Evolutionary conservation across 2,888 invertebrate genomes (phyloP).

Genomic region (Choristoneura rosaceana): DNA sequence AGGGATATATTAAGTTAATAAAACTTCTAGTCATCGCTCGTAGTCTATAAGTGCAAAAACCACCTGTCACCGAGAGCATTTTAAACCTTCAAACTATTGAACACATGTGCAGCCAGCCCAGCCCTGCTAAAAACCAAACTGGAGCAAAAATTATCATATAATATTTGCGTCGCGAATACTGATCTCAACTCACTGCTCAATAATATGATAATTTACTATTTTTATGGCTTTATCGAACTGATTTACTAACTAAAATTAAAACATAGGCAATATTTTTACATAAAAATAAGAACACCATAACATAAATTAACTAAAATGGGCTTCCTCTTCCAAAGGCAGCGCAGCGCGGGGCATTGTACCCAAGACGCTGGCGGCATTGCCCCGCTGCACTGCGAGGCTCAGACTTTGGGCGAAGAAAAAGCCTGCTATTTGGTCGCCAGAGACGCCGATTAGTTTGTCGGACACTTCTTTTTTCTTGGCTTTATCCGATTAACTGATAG

Average conservation of each 20-base stretch:
- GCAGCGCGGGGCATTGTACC: too few species aligned
- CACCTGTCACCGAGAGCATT: slow-evolving; percentile 18
- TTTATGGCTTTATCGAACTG: background rate
- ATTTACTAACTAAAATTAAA: too few species aligned
- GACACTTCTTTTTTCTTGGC: too few species aligned
- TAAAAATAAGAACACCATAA: too few species aligned
- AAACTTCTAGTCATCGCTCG: background rate
- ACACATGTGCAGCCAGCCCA: background rate
- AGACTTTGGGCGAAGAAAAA: too few species aligned
- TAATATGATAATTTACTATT: background rate
- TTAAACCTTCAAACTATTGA: slow-evolving; percentile 21
- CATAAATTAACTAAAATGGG: too few species aligned
- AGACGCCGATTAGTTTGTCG: too few species aligned
- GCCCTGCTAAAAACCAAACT: background rate
- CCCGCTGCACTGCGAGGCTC: too few species aligned
- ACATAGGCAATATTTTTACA: too few species aligned
- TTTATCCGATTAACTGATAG: background rate
- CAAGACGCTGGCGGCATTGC: too few species aligned
- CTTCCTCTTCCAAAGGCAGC: too few species aligned
- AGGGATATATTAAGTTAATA: background rate
- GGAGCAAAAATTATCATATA: background rate
- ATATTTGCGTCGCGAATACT: background rate
- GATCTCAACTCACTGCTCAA: background rate
- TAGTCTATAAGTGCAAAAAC: slow-evolving; percentile 25
- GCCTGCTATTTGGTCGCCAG: too few species aligned